Percentiles rank a stretch among this genome's conserved stretches.
phyloP scores from a whole-genome alignment of 2,888 invertebrate species.

The Alloplasta piceator region DNA sequence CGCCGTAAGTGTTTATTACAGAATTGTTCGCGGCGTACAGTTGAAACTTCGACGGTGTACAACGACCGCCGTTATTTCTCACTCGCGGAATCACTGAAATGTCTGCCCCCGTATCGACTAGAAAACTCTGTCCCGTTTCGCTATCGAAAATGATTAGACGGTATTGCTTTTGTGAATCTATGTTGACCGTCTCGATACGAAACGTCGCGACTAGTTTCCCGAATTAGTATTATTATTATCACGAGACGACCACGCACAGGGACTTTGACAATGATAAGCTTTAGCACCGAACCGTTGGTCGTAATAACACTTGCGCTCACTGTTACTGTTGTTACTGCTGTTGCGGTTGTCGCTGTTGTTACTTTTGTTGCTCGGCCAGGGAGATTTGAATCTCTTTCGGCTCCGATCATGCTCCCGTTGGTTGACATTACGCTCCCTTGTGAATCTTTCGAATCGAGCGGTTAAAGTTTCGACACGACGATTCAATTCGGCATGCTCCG shows the following conservation, averaged over 20 bases:
- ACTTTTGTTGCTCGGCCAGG: constrained; percentile 1
- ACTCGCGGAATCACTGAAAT: constrained; percentile 34
- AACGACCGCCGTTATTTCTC: too few species aligned
- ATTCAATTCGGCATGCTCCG: constrained; percentile 3
- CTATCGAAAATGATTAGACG: constrained; percentile 12
- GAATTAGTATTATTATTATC: background rate
- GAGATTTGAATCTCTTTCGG: constrained; percentile 11
- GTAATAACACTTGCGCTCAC: constrained; percentile 5
- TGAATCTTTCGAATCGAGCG: constrained; percentile 6
- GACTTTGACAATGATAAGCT: background rate
- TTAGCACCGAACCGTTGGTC: background rate
- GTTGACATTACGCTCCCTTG: background rate
- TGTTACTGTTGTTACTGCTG: background rate
- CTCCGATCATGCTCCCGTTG: background rate
- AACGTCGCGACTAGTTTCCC: constrained; percentile 44
- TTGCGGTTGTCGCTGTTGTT: background rate
- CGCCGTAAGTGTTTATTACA: constrained; percentile 8
- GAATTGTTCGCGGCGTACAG: too few species aligned
- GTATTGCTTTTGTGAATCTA: constrained; percentile 8
- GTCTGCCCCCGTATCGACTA: constrained; percentile 49
- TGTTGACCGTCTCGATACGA: constrained; percentile 17
- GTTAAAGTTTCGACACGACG: constrained; percentile 1
- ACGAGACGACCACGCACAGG: constrained; percentile 6
- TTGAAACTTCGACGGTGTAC: background rate
- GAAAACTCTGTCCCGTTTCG: constrained; percentile 10